These are phyloP conservation scores for Hystrix brachyura DNA, from an alignment of 2,113 vertebrate genomes.

Conservation along the genomic window DNA sequence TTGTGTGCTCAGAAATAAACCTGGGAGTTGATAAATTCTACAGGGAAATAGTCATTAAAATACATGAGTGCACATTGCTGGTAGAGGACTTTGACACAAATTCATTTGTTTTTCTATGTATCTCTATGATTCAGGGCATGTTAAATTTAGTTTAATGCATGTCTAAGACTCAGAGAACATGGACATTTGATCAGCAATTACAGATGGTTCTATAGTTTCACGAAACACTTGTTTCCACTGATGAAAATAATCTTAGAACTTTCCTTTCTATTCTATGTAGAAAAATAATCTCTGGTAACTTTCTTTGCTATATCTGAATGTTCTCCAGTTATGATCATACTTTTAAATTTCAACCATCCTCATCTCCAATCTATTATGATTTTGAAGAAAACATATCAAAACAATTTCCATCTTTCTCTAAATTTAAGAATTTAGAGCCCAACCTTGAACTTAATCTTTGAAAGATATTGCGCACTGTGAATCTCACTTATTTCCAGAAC, in stretches of 20 bases:
- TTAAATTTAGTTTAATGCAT: constrained; percentile 9
- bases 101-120: constrained; percentile 60
- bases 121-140: constrained; percentile 21
- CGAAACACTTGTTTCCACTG: not conserved
- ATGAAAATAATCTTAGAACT: not conserved
- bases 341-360: constrained; percentile 69
- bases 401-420: constrained; percentile 21
- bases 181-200: not conserved
- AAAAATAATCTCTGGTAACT: not conserved
- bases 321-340: constrained; percentile 44
- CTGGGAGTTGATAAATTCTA: constrained; percentile 49
- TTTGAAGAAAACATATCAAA: constrained; percentile 56
- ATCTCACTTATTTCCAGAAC: constrained; percentile 57
- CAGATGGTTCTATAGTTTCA: not conserved
- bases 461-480: constrained; percentile 49
- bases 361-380: constrained; percentile 57
- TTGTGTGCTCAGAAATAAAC: constrained; percentile 64
- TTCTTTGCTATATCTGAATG: constrained; percentile 76
- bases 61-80: constrained; percentile 52
- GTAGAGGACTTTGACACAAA: constrained; percentile 61
- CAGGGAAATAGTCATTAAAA: constrained; percentile 75
- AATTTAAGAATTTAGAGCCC: not conserved
- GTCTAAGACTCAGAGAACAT: not conserved
- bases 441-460: constrained; percentile 18
- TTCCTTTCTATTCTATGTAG: not conserved